phyloP scores from a whole-genome alignment of 2,113 vertebrate genomes.

The Carlito syrichta region DNA sequence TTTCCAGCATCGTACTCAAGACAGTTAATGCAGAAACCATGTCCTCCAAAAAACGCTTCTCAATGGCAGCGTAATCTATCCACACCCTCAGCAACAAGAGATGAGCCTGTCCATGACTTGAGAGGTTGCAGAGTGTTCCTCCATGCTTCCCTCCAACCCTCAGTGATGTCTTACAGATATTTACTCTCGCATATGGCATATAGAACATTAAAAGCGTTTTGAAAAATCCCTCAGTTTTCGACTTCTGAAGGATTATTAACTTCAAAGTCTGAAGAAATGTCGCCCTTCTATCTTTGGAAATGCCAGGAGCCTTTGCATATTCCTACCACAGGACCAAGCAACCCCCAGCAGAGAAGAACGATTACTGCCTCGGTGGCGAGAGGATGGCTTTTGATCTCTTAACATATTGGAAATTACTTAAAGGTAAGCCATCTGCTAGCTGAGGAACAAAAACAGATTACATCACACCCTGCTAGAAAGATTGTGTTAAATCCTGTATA shows the following conservation, averaged over 20 bases:
- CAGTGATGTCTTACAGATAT: conserved; percentile 78
- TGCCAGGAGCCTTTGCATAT: conserved; percentile 95
- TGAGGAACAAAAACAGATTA: conserved; percentile 92
- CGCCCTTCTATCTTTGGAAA: conserved; percentile 95
- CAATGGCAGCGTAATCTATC: background rate
- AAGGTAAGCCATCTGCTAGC: conserved; percentile 91
- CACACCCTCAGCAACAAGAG: rapidly evolving
- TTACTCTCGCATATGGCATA: conserved; percentile 82
- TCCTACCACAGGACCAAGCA: conserved; percentile 83
- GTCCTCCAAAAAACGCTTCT: background rate
- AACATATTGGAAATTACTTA: conserved; percentile 96
- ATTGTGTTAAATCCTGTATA: conserved; percentile 86
- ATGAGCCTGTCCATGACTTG: rapidly evolving
- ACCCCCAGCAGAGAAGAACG: conserved; percentile 90
- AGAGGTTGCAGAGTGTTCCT: background rate
- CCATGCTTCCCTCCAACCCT: background rate
- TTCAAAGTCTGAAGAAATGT: conserved; percentile 98
- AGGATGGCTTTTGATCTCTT: conserved; percentile 93
- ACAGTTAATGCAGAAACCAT: background rate
- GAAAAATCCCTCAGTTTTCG: conserved; percentile 85
- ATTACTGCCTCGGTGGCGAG: conserved; percentile 87
- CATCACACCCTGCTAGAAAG: conserved; percentile 92
- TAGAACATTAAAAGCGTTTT: conserved; percentile 85
- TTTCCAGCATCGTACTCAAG: background rate
- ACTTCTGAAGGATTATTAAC: conserved; percentile 97